Percentiles rank a stretch among this genome's conserved stretches.
Evolutionary conservation across 2,797 vertebrate species (phyloP).

Genomic region (Uromys caudimaculatus): DNA sequence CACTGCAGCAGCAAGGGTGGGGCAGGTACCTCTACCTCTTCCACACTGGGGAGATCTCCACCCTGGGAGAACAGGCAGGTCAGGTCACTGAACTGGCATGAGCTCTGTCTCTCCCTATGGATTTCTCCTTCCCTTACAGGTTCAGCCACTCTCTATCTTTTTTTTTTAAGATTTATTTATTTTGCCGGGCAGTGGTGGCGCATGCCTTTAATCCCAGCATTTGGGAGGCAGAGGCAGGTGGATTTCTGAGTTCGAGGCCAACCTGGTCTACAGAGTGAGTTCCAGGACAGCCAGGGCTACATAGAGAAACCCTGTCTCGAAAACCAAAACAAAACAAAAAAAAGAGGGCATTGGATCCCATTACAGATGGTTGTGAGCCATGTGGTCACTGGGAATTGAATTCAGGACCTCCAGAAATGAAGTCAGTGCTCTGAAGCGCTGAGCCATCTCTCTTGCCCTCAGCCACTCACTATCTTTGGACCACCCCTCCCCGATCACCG

Average conservation of each 20-base stretch:
- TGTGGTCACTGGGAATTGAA: neutral
- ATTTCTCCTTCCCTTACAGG: neutral
- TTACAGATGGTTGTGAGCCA: neutral
- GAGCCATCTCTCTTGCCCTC: neutral
- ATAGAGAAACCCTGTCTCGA: no score
- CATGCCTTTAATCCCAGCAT: no score
- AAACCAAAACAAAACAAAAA: no score
- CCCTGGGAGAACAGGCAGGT: constrained; percentile 88
- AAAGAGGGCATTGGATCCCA: neutral
- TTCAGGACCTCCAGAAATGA: neutral
- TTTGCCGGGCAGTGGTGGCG: no score
- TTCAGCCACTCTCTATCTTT: neutral
- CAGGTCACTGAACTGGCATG: neutral
- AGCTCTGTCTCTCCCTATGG: neutral
- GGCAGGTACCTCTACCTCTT: constrained; percentile 84
- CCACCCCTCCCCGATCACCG: neutral
- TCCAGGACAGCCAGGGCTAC: no score
- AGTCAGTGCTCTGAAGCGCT: neutral
- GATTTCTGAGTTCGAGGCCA: no score
- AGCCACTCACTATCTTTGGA: neutral
- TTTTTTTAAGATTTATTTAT: neutral
- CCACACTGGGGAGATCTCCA: constrained; percentile 92
- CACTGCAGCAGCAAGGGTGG: constrained; percentile 95
- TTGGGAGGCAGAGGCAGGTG: no score
- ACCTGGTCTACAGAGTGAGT: no score